A percentile compares a stretch with the other conserved stretches of the same genome.
These are phyloP conservation scores for Babyrousa celebensis DNA, from an alignment of 2,797 vertebrate genomes.

Conservation along the genomic window DNA sequence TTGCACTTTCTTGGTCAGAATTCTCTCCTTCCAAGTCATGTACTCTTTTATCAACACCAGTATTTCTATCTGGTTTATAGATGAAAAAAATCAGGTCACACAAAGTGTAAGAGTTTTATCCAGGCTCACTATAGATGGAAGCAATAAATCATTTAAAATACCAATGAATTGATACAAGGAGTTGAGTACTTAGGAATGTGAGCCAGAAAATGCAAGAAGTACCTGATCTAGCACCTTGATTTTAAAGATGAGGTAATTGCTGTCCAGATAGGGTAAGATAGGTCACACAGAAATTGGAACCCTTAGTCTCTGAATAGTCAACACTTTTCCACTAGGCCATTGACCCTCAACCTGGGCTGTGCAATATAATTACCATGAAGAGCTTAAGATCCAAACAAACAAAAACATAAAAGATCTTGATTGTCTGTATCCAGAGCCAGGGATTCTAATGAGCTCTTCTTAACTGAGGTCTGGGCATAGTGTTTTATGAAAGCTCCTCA, in stretches of 20 bases:
- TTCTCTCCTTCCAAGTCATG: not conserved
- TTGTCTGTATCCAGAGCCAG: not conserved
- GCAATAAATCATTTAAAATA: not conserved
- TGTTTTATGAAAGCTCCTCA: not conserved
- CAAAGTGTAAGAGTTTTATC: not conserved
- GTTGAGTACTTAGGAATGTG: not conserved
- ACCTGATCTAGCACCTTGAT: not conserved
- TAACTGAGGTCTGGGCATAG: not conserved
- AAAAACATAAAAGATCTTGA: not conserved
- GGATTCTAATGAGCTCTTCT: not conserved
- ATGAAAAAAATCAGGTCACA: conserved; percentile 32
- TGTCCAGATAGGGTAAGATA: not conserved
- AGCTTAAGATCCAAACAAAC: not conserved
- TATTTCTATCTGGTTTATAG: conserved; percentile 5
- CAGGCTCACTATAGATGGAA: not conserved
- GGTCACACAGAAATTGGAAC: not conserved
- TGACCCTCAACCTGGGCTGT: not conserved
- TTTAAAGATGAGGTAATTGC: not conserved
- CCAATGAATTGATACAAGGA: not conserved
- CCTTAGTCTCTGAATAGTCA: not conserved
- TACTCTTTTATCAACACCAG: not conserved
- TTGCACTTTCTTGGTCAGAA: not conserved
- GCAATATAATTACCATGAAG: not conserved
- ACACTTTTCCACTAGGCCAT: not conserved
- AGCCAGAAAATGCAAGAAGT: not conserved